Evolutionary conservation across 2,888 invertebrate species (phyloP).

Genomic region (Neoitamus cyanurus): DNA sequence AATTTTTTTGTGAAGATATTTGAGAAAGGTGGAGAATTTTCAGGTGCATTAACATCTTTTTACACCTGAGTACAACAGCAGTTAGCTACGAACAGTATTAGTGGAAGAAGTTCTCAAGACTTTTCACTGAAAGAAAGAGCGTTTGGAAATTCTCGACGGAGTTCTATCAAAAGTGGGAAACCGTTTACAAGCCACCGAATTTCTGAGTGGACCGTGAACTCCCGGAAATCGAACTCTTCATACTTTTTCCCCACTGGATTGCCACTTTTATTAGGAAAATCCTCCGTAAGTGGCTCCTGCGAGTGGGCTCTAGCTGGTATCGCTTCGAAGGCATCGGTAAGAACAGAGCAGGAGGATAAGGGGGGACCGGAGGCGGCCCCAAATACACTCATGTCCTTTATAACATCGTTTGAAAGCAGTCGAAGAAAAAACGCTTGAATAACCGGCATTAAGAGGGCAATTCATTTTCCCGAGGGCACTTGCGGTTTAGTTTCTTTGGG

Average conservation of each 20-base stretch:
- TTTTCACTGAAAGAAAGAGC: background rate
- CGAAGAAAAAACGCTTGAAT: background rate
- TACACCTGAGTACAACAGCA: too few species aligned
- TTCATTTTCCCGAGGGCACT: constrained; percentile 1
- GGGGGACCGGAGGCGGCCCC: background rate
- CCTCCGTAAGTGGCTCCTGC: background rate
- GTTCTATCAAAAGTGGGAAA: background rate
- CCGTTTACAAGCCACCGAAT: background rate
- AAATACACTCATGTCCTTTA: background rate
- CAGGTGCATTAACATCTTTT: too few species aligned
- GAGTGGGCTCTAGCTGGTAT: background rate
- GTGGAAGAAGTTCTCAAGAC: background rate
- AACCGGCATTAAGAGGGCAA: background rate
- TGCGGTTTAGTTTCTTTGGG: background rate
- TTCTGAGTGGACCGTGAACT: background rate
- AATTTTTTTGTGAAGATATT: too few species aligned
- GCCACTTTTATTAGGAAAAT: background rate
- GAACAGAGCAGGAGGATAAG: background rate
- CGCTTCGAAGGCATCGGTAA: background rate
- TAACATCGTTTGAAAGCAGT: background rate
- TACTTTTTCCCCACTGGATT: background rate
- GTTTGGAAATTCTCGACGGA: background rate
- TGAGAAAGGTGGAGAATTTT: too few species aligned
- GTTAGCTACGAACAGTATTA: too few species aligned
- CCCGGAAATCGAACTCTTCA: background rate